Evolutionary conservation across 2,888 invertebrate genomes (phyloP).

Genomic region (Frankliniella intonsa): DNA sequence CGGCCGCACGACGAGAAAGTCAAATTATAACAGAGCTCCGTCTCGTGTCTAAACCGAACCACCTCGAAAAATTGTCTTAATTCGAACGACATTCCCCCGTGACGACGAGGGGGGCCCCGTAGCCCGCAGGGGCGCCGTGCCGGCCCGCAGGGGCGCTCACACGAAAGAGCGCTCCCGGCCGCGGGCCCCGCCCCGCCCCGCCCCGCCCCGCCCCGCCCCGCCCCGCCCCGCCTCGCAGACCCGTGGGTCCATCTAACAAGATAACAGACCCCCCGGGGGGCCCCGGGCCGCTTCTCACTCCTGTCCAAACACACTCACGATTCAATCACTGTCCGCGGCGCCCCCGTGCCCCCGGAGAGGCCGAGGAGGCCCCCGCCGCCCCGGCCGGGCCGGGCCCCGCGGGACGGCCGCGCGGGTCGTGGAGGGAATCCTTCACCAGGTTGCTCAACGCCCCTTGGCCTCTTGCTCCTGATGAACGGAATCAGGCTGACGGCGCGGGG

Average conservation of each 20-base stretch:
- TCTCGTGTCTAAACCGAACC: too few relatives aligned
- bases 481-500: background rate
- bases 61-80: too few relatives aligned
- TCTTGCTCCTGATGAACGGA: background rate
- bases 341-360: background rate
- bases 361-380: background rate
- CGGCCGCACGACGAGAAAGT: background rate
- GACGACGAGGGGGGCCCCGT: too few relatives aligned
- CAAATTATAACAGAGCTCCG: background rate
- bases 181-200: background rate
- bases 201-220: background rate
- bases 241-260: background rate
- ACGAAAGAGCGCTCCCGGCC: background rate
- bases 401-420: background rate
- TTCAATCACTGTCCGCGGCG: conserved; percentile 14
- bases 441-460: background rate
- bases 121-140: too few relatives aligned
- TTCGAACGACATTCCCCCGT: too few relatives aligned
- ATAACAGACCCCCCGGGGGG: conserved; percentile 19
- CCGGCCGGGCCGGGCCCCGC: background rate
- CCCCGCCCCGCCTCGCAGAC: background rate
- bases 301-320: conserved; percentile 22
- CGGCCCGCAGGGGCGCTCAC: background rate
- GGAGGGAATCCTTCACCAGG: background rate
- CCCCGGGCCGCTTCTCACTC: background rate